Conservation (phyloP, 2,888 invertebrate species). For the Ferdinandea cuprea region DNA sequence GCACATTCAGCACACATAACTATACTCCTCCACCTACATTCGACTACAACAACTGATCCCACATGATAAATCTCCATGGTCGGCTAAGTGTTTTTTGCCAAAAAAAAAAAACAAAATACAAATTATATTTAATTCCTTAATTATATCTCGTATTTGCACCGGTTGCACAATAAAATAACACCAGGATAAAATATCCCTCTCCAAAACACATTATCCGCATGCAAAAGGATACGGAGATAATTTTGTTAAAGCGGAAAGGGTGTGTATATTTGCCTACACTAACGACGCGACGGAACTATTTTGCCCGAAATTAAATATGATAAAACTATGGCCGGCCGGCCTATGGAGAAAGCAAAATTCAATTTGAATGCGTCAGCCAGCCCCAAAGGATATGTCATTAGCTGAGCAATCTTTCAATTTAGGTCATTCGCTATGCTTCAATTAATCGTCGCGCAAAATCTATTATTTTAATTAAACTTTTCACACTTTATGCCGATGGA, state of each 20-base stretch:
- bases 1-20: constrained; percentile 26
- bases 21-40: not conserved
- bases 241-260: constrained; percentile 48
- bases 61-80: constrained; percentile 57
- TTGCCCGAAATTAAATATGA: constrained; percentile 47
- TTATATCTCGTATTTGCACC: constrained; percentile 64
- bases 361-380: constrained; percentile 36
- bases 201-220: constrained; percentile 44
- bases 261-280: constrained; percentile 1
- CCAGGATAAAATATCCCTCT: constrained; percentile 37
- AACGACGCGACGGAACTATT: constrained; percentile 34
- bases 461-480: constrained; percentile 72
- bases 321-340: constrained; percentile 38
- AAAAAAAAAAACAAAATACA: too few relatives aligned
- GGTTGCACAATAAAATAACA: constrained; percentile 64
- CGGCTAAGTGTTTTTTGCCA: constrained; percentile 53
- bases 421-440: constrained; percentile 65
- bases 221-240: constrained; percentile 56
- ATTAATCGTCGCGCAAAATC: constrained; percentile 69
- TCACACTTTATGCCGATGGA: constrained; percentile 34
- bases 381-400: constrained; percentile 37
- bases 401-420: constrained; percentile 66
- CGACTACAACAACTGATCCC: not conserved
- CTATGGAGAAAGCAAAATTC: constrained; percentile 44
- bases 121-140: constrained; percentile 51